Conservation (phyloP, 1,140 invertebrate species). For the Drosophila bipectinata region DNA sequence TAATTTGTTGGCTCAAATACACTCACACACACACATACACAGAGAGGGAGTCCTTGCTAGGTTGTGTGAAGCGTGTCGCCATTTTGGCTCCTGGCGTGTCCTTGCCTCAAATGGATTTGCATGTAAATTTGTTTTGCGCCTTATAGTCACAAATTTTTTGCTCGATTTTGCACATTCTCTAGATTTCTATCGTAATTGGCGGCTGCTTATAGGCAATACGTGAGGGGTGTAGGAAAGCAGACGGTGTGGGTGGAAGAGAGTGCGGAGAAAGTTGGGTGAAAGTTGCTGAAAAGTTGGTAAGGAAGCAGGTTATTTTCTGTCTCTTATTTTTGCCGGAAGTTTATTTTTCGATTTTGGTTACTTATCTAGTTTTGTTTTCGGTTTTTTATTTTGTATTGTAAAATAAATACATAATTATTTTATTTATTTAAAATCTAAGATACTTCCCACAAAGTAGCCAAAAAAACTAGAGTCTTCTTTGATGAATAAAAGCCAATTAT, state of each 20-base stretch:
- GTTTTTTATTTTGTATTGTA: too few species aligned
- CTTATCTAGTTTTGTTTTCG: too few species aligned
- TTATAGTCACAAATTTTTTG: slow-evolving; percentile 76
- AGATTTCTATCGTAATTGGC: slow-evolving; percentile 80
- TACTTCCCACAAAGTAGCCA: too few species aligned
- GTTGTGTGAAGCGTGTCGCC: slow-evolving; percentile 37
- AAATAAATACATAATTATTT: too few species aligned
- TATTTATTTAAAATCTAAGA: too few species aligned
- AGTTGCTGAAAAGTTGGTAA: background rate
- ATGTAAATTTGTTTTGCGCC: slow-evolving; percentile 77
- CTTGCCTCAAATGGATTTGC: slow-evolving; percentile 65
- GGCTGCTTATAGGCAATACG: slow-evolving; percentile 60
- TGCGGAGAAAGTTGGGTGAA: slow-evolving; percentile 8
- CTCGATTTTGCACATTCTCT: slow-evolving; percentile 79
- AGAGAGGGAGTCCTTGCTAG: background rate
- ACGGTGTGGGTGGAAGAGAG: background rate
- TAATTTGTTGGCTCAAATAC: slow-evolving; percentile 70
- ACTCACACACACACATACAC: slow-evolving; percentile 10
- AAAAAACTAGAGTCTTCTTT: too few species aligned
- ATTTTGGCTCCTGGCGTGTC: slow-evolving; percentile 55
- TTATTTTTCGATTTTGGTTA: background rate
- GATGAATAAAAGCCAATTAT: too few species aligned
- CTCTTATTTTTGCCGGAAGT: background rate
- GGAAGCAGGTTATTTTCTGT: too few species aligned
- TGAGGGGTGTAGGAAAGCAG: background rate